Base-by-base conservation (phyloP, 2,113 vertebrate species). In the Mormyrus lacerda region DNA sequence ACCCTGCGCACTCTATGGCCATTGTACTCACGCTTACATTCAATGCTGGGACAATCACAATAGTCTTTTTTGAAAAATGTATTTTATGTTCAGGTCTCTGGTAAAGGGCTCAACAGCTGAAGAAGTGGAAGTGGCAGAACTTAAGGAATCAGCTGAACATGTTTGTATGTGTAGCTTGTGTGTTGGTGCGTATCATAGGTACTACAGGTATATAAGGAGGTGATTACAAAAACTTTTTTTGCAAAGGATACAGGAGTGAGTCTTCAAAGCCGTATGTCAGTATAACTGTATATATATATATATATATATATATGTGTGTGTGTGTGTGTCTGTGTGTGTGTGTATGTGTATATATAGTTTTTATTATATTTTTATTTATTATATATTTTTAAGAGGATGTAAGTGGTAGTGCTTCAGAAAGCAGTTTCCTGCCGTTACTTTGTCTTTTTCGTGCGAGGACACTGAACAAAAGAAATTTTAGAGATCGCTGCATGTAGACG, bases 1-100 rank as follows among this genome's bases (percentile, higher is more conserved):
- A 89, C 51, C 58, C 27, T 11, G 31, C 55, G 17, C 53, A 39
- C 44, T 27, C n/a, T 44, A 31, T 84, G 45, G 79, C 15, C 39
- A 83, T 47, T 31, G 3, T 89, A 50, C 47, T 31, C 50, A 21
- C 55, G 15, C 47, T 51, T 93, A 93, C 85, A 84, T 84, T 21
- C 4, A 55, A 90, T 86, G 89, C 90, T 92, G 90, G 24, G 51
- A 91, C 90, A 79, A 88, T 87, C 50, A 44, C 13, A 89, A 53
- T 79, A 45, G 91, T 91, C n/a, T 39, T 92, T 84, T 84, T 91
- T 93, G 50, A 79, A 84, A 84, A 47, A n/a, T 7, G 45, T 47
- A n/a, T 84, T 84, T 19, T n/a, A 44, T 47, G 69, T 19, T 39
- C 73, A 79, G 73, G 31, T 79, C 35, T 39, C 5, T 19, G 11